These are phyloP conservation scores for Acrocera orbiculus DNA, from an alignment of 2,888 invertebrate genomes.

Conservation along the genomic window DNA sequence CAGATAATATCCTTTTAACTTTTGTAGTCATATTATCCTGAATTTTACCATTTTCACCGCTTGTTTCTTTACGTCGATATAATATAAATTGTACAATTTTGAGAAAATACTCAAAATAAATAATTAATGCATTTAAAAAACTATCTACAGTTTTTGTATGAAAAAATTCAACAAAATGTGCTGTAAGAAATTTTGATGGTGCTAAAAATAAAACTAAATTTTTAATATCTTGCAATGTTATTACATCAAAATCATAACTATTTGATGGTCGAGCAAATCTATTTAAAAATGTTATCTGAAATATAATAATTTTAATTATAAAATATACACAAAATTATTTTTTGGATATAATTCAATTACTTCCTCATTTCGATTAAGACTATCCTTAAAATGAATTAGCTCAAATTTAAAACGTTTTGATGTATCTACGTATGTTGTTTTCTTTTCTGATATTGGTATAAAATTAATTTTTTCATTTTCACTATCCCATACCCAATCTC, in stretches of 20 bases:
- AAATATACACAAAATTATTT: slow-evolving; percentile 12
- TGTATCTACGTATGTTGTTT: slow-evolving; percentile 6
- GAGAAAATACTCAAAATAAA: slow-evolving; percentile 29
- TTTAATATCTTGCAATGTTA: slow-evolving; percentile 24
- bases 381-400: slow-evolving; percentile 7
- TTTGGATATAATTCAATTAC: slow-evolving; percentile 22
- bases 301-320: too few species aligned
- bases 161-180: slow-evolving; percentile 21
- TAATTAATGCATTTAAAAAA: slow-evolving; percentile 23
- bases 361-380: slow-evolving; percentile 20
- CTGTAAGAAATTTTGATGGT: slow-evolving; percentile 18
- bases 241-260: slow-evolving; percentile 19
- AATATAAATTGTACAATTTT: slow-evolving; percentile 24
- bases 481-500: slow-evolving; percentile 23
- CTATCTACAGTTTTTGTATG: slow-evolving; percentile 20
- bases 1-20: slow-evolving; percentile 21
- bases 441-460: slow-evolving; percentile 14
- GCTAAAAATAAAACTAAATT: slow-evolving; percentile 23
- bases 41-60: slow-evolving; percentile 18
- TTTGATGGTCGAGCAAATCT: slow-evolving; percentile 16
- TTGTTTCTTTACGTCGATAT: slow-evolving; percentile 24
- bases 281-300: slow-evolving; percentile 8
- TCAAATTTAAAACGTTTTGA: slow-evolving; percentile 9
- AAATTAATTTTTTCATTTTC: slow-evolving; percentile 17
- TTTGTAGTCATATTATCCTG: slow-evolving; percentile 21